Percentiles rank a stretch among this genome's conserved stretches.
These are phyloP conservation scores for Anas platyrhynchos DNA, from an alignment of 2,113 vertebrate species.

Conservation along the genomic window DNA sequence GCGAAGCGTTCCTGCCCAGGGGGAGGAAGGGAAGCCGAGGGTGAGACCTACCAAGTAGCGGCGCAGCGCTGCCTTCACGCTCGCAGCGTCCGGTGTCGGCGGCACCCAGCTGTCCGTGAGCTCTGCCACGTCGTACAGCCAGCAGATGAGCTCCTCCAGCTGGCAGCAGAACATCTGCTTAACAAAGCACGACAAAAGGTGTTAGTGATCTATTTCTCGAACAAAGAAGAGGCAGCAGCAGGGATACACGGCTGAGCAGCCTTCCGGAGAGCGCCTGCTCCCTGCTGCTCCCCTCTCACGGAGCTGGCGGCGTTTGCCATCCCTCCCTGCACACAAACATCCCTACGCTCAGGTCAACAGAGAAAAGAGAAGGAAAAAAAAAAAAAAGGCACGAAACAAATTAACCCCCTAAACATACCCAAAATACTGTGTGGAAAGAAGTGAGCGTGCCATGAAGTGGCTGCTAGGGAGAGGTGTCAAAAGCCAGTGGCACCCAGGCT, in stretches of 20 bases:
- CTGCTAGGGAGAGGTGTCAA: accelerated
- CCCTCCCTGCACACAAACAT: background rate
- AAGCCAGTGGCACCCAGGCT: background rate
- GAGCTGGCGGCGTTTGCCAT: accelerated
- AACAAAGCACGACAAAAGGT: background rate
- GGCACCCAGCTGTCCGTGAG: slow-evolving; percentile 73
- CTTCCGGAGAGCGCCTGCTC: background rate
- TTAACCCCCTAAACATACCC: background rate
- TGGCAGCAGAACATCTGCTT: slow-evolving; percentile 87
- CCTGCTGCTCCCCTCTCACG: background rate
- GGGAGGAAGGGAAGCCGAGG: background rate
- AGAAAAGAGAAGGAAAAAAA: too few relatives aligned
- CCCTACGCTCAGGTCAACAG: background rate
- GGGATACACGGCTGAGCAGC: accelerated
- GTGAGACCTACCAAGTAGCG: slow-evolving; percentile 82
- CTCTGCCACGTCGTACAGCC: slow-evolving; percentile 81
- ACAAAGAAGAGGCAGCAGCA: accelerated
- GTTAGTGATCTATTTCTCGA: background rate
- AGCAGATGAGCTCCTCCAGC: slow-evolving; percentile 86
- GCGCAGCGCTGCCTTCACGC: slow-evolving; percentile 80
- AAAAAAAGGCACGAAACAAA: background rate
- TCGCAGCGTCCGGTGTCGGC: slow-evolving; percentile 59
- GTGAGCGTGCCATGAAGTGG: background rate
- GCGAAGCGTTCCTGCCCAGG: background rate
- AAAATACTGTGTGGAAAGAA: background rate